These are phyloP conservation scores for Leucoraja erinaceus DNA, from an alignment of 2,113 vertebrate species.

Conservation along the genomic window DNA sequence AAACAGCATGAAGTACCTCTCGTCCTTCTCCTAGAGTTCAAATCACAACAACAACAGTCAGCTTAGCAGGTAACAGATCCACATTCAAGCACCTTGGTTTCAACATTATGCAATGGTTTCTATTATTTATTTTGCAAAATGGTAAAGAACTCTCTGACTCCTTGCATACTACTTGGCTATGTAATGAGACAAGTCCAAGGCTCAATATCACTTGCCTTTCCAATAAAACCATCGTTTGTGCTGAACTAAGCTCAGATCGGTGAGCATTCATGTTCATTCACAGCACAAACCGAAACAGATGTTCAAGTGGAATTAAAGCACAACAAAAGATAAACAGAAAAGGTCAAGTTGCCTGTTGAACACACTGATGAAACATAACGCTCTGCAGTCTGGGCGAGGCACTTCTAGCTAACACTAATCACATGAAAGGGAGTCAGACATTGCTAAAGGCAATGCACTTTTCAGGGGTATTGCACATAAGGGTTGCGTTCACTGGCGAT, in stretches of 20 bases:
- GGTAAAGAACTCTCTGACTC: neutral
- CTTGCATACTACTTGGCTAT: neutral
- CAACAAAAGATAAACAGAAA: neutral
- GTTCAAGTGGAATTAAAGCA: neutral
- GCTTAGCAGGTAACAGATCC: neutral
- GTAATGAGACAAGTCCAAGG: neutral
- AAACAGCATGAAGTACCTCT: slow-evolving; percentile 89
- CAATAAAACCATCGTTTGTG: neutral
- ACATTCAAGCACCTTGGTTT: neutral
- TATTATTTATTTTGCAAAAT: neutral
- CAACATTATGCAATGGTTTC: neutral
- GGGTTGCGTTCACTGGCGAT: too few relatives aligned
- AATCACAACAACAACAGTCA: neutral
- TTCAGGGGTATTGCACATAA: too few relatives aligned
- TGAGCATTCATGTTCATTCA: neutral
- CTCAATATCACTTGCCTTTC: neutral
- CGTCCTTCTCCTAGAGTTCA: slow-evolving; percentile 78
- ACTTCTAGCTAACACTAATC: too few relatives aligned
- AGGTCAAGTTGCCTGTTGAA: too few relatives aligned
- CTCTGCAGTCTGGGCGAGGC: too few relatives aligned
- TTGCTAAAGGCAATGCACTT: too few relatives aligned
- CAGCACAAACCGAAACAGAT: neutral
- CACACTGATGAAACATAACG: too few relatives aligned
- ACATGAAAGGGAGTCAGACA: too few relatives aligned
- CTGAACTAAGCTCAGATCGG: slow-evolving; percentile 24